phyloP scores from a whole-genome alignment of 2,888 invertebrate genomes.

The Petrolisthes cinctipes region DNA sequence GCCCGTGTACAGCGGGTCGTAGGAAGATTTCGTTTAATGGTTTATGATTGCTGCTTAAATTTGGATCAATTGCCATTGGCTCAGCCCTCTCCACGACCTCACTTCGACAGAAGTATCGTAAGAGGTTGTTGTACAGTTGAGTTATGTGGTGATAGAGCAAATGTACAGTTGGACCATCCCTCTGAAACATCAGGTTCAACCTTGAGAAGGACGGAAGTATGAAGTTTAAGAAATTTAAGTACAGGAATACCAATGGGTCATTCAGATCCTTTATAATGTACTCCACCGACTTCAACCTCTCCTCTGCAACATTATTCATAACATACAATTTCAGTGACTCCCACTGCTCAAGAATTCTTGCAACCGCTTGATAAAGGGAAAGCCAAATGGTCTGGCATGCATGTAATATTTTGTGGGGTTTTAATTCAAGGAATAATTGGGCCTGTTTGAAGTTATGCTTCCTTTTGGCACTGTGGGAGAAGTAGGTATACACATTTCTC shows the following conservation, averaged over 20 bases:
- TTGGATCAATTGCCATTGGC: background rate
- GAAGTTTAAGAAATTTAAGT: conserved; percentile 17
- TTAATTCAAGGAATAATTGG: conserved; percentile 10
- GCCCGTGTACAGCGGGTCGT: background rate
- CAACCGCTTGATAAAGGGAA: conserved; percentile 20
- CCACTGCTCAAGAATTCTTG: conserved; percentile 24
- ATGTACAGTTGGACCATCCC: conserved; percentile 7
- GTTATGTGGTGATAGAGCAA: conserved; percentile 14
- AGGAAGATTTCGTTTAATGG: conserved; percentile 15
- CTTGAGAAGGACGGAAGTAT: background rate
- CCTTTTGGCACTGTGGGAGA: conserved; percentile 37
- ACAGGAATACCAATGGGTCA: conserved; percentile 29
- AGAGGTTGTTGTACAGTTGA: background rate
- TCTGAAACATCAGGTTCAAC: conserved; percentile 17
- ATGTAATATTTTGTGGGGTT: conserved; percentile 35
- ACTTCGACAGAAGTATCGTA: conserved; percentile 1
- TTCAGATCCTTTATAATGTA: conserved; percentile 20
- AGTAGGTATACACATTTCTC: conserved; percentile 20
- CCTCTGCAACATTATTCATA: background rate
- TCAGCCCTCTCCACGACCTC: conserved; percentile 13
- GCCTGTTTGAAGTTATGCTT: conserved; percentile 7
- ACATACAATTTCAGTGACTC: conserved; percentile 31
- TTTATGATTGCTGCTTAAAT: background rate
- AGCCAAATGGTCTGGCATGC: conserved; percentile 28
- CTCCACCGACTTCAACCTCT: conserved; percentile 11